A percentile compares a stretch with the other conserved stretches of the same genome.
Evolutionary conservation across 2,888 invertebrate genomes (phyloP).

Genomic region (Polydrusus cervinus): DNA sequence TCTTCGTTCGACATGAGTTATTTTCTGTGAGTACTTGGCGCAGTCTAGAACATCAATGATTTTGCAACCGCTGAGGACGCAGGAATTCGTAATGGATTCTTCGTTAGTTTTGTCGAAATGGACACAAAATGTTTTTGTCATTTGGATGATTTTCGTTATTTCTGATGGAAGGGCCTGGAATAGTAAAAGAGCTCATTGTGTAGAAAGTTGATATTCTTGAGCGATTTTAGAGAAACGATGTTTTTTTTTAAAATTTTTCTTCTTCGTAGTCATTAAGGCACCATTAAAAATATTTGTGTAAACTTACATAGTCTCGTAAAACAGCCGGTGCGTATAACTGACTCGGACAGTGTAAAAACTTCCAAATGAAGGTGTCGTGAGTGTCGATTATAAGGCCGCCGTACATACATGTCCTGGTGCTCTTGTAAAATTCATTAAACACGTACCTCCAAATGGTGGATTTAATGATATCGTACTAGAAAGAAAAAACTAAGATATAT

Average conservation of each 20-base stretch:
- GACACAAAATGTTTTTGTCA: slow-evolving; percentile 64
- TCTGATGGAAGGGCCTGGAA: slow-evolving; percentile 63
- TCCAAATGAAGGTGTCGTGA: slow-evolving; percentile 60
- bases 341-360: slow-evolving; percentile 62
- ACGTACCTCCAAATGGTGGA: slow-evolving; percentile 67
- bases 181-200: slow-evolving; percentile 15
- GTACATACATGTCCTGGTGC: slow-evolving; percentile 63
- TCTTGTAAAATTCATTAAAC: slow-evolving; percentile 62
- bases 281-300: not conserved
- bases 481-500: slow-evolving; percentile 25
- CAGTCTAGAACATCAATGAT: slow-evolving; percentile 63
- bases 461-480: slow-evolving; percentile 63
- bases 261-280: too few relatives aligned
- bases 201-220: too few relatives aligned
- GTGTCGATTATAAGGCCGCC: slow-evolving; percentile 64
- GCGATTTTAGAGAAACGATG: not conserved
- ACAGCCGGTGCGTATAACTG: slow-evolving; percentile 62
- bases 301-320: slow-evolving; percentile 63
- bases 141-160: slow-evolving; percentile 62
- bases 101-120: slow-evolving; percentile 65
- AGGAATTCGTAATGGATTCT: slow-evolving; percentile 56
- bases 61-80: slow-evolving; percentile 62
- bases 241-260: not conserved
- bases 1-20: slow-evolving; percentile 56
- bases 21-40: slow-evolving; percentile 58